Percentiles rank a stretch among this genome's conserved stretches.
Conservation (phyloP, 1,140 invertebrate species). For the Periplaneta americana region DNA sequence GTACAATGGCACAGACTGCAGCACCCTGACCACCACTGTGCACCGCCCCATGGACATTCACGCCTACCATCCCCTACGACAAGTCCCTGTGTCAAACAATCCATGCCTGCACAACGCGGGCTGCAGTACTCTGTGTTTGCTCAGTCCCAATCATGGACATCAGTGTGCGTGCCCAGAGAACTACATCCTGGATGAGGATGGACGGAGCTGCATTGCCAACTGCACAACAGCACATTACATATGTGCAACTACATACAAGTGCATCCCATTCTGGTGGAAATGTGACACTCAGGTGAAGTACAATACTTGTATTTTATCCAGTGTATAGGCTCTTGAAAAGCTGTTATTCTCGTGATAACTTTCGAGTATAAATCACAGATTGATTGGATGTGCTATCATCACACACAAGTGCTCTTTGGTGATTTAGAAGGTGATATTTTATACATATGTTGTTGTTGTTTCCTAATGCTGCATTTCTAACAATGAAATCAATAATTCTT, state of each 20-base stretch:
- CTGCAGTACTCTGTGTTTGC: slow-evolving; percentile 71
- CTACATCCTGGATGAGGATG: slow-evolving; percentile 61
- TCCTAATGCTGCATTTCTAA: too few species aligned
- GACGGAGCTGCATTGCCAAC: slow-evolving; percentile 62
- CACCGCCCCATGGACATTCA: slow-evolving; percentile 86
- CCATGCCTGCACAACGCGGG: slow-evolving; percentile 49
- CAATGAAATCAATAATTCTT: too few species aligned
- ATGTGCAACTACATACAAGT: slow-evolving; percentile 66
- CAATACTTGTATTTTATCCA: too few species aligned
- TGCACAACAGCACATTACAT: slow-evolving; percentile 77
- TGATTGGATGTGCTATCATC: too few species aligned
- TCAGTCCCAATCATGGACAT: slow-evolving; percentile 48
- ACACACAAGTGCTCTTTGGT: too few species aligned
- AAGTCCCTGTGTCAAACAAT: slow-evolving; percentile 43
- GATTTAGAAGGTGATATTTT: too few species aligned
- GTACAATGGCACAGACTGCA: slow-evolving; percentile 55
- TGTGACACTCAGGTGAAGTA: slow-evolving; percentile 48
- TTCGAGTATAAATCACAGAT: too few species aligned
- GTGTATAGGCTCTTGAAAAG: background rate
- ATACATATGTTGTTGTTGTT: too few species aligned
- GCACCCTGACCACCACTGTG: slow-evolving; percentile 61
- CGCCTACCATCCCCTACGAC: slow-evolving; percentile 72
- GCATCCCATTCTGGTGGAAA: slow-evolving; percentile 57
- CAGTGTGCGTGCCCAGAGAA: slow-evolving; percentile 78
- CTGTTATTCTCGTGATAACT: background rate